These are phyloP conservation scores for Hapalemur alaotrensis DNA, from an alignment of 2,797 vertebrate genomes.

Conservation along the genomic window DNA sequence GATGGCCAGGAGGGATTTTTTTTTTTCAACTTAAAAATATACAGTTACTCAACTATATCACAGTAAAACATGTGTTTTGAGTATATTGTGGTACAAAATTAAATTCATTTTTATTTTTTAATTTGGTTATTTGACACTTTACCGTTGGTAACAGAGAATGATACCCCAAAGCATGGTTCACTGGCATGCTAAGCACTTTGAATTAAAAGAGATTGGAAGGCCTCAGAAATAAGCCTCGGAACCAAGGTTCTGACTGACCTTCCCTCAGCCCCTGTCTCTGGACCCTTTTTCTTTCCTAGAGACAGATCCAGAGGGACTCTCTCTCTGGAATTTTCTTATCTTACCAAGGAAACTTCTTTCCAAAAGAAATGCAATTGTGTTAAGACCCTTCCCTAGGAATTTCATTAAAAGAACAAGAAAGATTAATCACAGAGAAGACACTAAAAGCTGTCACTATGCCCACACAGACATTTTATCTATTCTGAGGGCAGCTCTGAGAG, in stretches of 20 bases:
- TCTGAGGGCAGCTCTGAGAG: background rate
- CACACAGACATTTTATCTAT: background rate
- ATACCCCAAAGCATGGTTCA: background rate
- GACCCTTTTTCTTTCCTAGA: background rate
- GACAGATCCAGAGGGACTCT: background rate
- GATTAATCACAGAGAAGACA: background rate
- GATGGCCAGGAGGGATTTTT: too few species aligned
- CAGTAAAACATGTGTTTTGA: background rate
- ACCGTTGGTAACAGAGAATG: background rate
- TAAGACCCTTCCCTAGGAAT: background rate
- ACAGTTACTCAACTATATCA: background rate
- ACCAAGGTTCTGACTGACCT: background rate
- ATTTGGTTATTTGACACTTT: background rate
- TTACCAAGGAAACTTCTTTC: background rate
- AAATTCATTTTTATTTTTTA: background rate
- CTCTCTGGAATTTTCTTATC: background rate
- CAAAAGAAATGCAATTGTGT: background rate
- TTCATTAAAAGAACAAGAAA: background rate
- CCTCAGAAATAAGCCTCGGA: background rate
- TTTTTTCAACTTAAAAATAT: background rate
- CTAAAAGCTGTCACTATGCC: background rate
- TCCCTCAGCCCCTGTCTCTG: background rate
- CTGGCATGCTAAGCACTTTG: background rate
- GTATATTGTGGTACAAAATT: background rate
- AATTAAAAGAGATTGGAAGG: background rate